Percentiles rank a stretch among this genome's conserved stretches.
phyloP scores from a whole-genome alignment of 2,797 vertebrate species.

The Acipenser oxyrinchus region DNA sequence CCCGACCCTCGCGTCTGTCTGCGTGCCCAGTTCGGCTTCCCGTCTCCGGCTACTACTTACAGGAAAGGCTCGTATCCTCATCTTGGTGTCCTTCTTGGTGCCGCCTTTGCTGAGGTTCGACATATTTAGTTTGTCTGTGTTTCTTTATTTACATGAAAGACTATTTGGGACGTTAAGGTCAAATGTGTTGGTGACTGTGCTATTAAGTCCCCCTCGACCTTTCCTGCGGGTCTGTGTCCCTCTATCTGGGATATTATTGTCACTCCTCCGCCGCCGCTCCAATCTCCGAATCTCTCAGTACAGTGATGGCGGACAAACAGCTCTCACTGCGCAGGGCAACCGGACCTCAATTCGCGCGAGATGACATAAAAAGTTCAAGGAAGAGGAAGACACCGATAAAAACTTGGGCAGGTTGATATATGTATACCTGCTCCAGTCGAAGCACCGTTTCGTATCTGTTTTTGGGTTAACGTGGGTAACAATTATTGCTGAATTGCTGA shows the following conservation, averaged over 20 bases:
- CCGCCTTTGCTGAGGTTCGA: constrained; percentile 96
- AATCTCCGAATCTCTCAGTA: constrained; percentile 48
- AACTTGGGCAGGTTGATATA: too few species aligned
- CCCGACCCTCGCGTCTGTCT: constrained; percentile 46
- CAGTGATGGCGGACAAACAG: constrained; percentile 84
- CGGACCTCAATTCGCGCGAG: constrained; percentile 52
- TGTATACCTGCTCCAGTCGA: too few species aligned
- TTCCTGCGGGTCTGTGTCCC: constrained; percentile 47
- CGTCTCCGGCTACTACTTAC: constrained; percentile 63
- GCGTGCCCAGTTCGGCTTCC: constrained; percentile 27
- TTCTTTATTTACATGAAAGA: constrained; percentile 65
- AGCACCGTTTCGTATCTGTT: too few species aligned
- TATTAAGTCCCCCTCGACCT: constrained; percentile 53
- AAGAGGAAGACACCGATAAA: too few species aligned
- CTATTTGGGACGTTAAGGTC: constrained; percentile 40
- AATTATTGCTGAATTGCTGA: too few species aligned
- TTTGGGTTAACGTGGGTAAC: too few species aligned
- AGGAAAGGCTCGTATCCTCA: constrained; percentile 98
- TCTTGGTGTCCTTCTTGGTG: constrained; percentile 97
- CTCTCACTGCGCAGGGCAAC: constrained; percentile 71
- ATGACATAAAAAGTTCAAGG: constrained; percentile 5
- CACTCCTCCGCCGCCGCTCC: constrained; percentile 57
- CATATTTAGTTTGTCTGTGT: constrained; percentile 70
- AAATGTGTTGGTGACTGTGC: constrained; percentile 42
- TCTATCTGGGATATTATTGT: constrained; percentile 59